These are phyloP conservation scores for Notodonta ziczac DNA, from an alignment of 2,888 invertebrate genomes.

Conservation along the genomic window DNA sequence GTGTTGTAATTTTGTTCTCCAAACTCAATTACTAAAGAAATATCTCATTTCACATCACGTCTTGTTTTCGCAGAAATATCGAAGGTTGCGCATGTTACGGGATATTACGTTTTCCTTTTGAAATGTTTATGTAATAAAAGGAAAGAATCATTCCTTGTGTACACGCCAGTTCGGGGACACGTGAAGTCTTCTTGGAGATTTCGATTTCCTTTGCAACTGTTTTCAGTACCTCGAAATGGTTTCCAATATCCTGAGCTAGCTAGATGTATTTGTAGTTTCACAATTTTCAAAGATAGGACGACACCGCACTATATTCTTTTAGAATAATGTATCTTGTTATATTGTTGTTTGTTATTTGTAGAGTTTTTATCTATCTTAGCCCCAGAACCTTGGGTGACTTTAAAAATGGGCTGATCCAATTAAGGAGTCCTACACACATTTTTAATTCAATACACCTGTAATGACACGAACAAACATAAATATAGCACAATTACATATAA, in stretches of 20 bases:
- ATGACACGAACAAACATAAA: background rate
- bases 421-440: too few species aligned
- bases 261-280: slow-evolving; percentile 58
- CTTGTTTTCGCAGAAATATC: too few species aligned
- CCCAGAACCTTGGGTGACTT: background rate
- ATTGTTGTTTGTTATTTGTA: slow-evolving; percentile 10
- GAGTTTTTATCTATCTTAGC: slow-evolving; percentile 6
- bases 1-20: background rate
- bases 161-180: slow-evolving; percentile 17
- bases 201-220: slow-evolving; percentile 60
- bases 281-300: slow-evolving; percentile 39
- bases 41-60: too few species aligned
- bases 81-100: too few species aligned
- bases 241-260: slow-evolving; percentile 63
- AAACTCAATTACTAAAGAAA: background rate
- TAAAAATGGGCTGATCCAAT: too few species aligned
- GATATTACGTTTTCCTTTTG: background rate
- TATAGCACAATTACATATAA: background rate
- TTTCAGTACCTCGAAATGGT: slow-evolving; percentile 47
- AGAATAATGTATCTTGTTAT: slow-evolving; percentile 8
- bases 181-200: slow-evolving; percentile 43
- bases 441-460: too few species aligned
- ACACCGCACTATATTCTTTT: slow-evolving; percentile 18
- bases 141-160: background rate
- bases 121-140: background rate